Conservation (phyloP, 2,888 invertebrate genomes). For the Xanthostigma xanthostigma region DNA sequence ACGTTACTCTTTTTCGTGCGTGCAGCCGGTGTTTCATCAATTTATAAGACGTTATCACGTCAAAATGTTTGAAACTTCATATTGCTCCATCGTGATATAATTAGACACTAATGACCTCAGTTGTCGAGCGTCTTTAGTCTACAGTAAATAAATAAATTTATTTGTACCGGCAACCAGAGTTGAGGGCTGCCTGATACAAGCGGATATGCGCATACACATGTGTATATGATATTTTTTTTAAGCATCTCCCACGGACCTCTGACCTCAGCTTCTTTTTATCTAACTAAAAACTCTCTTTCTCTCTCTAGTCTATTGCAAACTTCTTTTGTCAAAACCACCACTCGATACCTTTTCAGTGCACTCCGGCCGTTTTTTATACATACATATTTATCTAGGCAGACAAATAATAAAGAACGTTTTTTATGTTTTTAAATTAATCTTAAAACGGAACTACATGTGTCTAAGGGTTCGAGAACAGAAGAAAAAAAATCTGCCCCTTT, state of each 20-base stretch:
- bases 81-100: no score
- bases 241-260: slow-evolving; percentile 2
- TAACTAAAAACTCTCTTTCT: neutral
- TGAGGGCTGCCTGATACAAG: neutral
- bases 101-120: no score
- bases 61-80: no score
- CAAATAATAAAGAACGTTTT: neutral
- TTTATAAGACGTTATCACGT: no score
- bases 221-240: slow-evolving; percentile 1
- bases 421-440: neutral
- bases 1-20: no score
- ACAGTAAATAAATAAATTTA: no score
- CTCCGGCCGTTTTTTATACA: neutral
- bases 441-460: neutral
- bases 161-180: no score
- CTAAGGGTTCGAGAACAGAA: neutral
- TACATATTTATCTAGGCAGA: neutral
- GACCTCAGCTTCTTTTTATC: neutral
- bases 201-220: neutral
- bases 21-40: no score
- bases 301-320: neutral
- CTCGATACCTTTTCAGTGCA: neutral
- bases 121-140: no score
- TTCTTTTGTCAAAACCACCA: neutral
- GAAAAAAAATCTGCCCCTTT: neutral